Conservation (phyloP, 2,113 vertebrate species). For the Rousettus leschenaultii region DNA sequence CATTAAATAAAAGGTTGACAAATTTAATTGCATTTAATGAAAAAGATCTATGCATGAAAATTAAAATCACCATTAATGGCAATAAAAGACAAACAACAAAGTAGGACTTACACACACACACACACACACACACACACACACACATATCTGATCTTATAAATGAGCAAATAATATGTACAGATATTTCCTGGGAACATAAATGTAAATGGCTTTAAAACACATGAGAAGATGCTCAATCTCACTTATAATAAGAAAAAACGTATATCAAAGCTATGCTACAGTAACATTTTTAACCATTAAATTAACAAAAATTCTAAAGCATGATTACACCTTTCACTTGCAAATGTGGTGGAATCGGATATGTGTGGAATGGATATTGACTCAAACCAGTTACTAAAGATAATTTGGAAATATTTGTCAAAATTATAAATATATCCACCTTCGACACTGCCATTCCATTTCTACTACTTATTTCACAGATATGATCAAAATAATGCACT, state of each 20-base stretch:
- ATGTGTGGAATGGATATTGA: background rate
- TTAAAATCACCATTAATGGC: background rate
- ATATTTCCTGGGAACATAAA: background rate
- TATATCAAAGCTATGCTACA: background rate
- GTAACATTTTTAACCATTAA: background rate
- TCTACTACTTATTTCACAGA: background rate
- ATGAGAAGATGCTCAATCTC: background rate
- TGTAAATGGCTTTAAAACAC: background rate
- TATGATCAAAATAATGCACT: background rate
- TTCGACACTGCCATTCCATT: background rate
- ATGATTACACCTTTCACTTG: background rate
- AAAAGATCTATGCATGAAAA: background rate
- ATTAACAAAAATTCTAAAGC: background rate
- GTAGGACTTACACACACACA: background rate
- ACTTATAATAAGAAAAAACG: background rate
- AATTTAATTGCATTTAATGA: background rate
- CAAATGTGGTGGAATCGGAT: background rate
- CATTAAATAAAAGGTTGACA: background rate
- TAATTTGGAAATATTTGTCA: background rate
- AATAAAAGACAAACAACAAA: background rate
- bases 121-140: background rate
- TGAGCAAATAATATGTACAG: background rate
- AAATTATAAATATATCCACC: background rate
- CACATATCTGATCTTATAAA: background rate
- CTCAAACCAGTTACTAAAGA: background rate